Base-by-base conservation (phyloP, 2,888 invertebrate genomes). In the Phasia obesa region DNA sequence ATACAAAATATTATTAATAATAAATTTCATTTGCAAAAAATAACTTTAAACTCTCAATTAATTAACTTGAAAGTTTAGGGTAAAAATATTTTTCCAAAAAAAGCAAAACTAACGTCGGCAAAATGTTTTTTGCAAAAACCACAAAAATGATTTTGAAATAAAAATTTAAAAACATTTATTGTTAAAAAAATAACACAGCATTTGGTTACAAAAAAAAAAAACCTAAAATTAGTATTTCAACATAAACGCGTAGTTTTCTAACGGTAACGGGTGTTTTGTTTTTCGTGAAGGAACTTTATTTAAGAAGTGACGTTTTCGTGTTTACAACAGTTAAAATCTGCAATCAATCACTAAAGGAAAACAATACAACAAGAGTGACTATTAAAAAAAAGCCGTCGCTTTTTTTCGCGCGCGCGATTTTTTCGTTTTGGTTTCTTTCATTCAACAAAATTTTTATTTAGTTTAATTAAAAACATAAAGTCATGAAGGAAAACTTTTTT, bases 381-480 rank as follows among this genome's bases (percentile, higher is more conserved):
- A 7, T 62, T n/a, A n/a, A n/a, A 76, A 83, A 75, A 83, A 83
- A 83, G 83, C 83, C 83, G 83, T 83, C 83, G 83, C 79, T 83
- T 79, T 78, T 73, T 74, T 71, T 70, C 82, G 83, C 83, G 83
- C 83, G 79, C 83, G 83, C 79, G 79, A 71, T 65, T 67, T 83
- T 77, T 82, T 71, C 75, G 74, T 70, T 78, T 57, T 42, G 67
- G 64, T 77, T 65, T 47, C 25, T 77, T 65, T 47, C 25, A 51
- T 42, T 38, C 25, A 27, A 65, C 3, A 77, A 38, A 49, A 64
- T 15, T 15, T 35, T 47, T 19, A 3, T 73, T 69, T 62, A 19
- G 53, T 62, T 64, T 55, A 53, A 55, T 49, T 47, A 21, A 55
- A 65, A 70, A 74, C 44, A 44, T 47, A 17, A 80, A 65, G 11